Conservation (phyloP, 2,888 invertebrate species). For the Arctia plantaginis region DNA sequence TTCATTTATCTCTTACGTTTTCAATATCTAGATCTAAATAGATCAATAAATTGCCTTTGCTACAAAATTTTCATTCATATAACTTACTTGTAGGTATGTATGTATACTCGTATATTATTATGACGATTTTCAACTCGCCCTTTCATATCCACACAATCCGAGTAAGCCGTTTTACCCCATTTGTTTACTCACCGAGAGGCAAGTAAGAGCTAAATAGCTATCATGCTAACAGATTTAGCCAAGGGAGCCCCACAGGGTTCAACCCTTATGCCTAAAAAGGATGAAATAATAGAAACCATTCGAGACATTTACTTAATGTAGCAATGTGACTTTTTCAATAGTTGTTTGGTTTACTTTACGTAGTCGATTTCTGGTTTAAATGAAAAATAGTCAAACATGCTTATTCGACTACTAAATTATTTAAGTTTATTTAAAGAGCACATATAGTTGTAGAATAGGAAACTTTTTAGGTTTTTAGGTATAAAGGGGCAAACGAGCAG, state of each 20-base stretch:
- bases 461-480: too few relatives aligned
- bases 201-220: conserved; percentile 15
- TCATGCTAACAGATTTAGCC: conserved; percentile 31
- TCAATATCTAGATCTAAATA: neutral
- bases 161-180: conserved; percentile 6
- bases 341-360: neutral
- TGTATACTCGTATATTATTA: too few relatives aligned
- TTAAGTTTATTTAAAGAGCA: too few relatives aligned
- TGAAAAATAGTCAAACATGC: neutral
- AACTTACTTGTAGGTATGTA: neutral
- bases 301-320: conserved; percentile 13
- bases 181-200: conserved; percentile 24
- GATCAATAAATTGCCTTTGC: neutral
- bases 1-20: neutral
- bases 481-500: too few relatives aligned
- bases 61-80: neutral
- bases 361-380: neutral
- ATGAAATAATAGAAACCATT: conserved; percentile 30
- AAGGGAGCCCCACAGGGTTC: conserved; percentile 32
- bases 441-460: too few relatives aligned
- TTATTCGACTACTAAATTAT: too few relatives aligned
- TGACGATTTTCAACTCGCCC: neutral
- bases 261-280: conserved; percentile 26
- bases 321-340: neutral
- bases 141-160: neutral